Conservation (phyloP, 92 coral and sea anemone genomes). For the Bergia puertoricense region DNA sequence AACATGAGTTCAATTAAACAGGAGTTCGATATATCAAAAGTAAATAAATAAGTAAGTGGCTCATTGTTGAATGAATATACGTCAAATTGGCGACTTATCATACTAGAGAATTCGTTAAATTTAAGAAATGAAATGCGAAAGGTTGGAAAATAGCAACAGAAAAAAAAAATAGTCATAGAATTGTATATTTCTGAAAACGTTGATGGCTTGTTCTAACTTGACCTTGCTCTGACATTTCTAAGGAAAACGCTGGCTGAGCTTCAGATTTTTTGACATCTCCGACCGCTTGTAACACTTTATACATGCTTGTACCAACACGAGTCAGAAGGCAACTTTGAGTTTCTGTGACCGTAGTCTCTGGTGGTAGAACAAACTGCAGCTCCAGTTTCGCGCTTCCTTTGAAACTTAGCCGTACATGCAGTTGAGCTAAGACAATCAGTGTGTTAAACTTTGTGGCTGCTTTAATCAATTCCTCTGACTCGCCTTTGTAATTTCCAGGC, state of each 20-base stretch:
- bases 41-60: too few species aligned
- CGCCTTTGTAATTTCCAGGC: not conserved
- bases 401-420: not conserved
- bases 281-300: not conserved
- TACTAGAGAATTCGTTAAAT: too few species aligned
- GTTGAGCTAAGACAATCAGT: not conserved
- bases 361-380: constrained; percentile 5
- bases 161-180: not conserved
- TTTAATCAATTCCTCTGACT: not conserved
- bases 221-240: not conserved
- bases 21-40: too few species aligned
- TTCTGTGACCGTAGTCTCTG: not conserved
- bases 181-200: not conserved
- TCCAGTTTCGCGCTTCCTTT: not conserved
- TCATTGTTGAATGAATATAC: too few species aligned
- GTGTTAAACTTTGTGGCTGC: not conserved
- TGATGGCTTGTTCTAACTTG: not conserved
- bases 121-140: too few species aligned
- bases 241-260: not conserved
- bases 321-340: not conserved
- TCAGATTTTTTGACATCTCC: not conserved
- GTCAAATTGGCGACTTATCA: too few species aligned
- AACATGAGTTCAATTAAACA: too few species aligned
- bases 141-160: too few species aligned
- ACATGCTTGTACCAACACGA: not conserved